Base-by-base conservation (phyloP, 2,888 invertebrate species). In the Drosophila nr. perissopoda region DNA sequence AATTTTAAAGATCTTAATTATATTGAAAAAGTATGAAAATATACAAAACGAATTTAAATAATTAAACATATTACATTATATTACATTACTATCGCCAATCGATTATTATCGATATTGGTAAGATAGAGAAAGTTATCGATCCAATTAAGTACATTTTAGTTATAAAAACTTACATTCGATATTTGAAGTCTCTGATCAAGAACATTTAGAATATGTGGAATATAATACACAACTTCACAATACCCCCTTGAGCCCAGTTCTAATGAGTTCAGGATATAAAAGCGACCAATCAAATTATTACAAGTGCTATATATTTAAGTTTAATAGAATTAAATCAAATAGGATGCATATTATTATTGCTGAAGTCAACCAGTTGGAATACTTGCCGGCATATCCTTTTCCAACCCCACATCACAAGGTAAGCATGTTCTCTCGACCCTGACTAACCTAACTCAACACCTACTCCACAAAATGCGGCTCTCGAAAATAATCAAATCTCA, bases 401-500 rank as follows among this genome's bases (percentile, higher is more conserved):
- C 27, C 6, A 5, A 36, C 1, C 25, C 3, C 52, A 46, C 7
- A 21, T 2, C 21, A 34, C 2, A 16, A n/a, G 10, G 16, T 8
- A 4, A 2, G 2, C 16, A 1, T 25, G 27, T 46, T 46, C 25
- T 16, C 25, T 46, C 46, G 25, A 46, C 25, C 16, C 46, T 46
- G 34, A 21, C 25, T 38, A 38, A 54, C 27, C 27, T 54, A 57
- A 31, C 29, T 51, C 27, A 51, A 51, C 27, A 51, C 27, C 49
- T 49, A 29, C 18, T 6, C 10, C 10, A 31, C 60, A 27, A 40
- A 60, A 31, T 21, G 16, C 2, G 3, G 11, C 25, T 13, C 38
- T 38, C 16, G 6, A n/a, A 31, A 31, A 31, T 60, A 49, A 64
- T 31, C 64, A 33, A 49, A 60, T 27, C 25, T 18, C 40, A 52